Evolutionary conservation across 2,797 vertebrate species (phyloP), one percentile per base, ranked within the genome.

Genomic region (Pygocentrus nattereri): DNA sequence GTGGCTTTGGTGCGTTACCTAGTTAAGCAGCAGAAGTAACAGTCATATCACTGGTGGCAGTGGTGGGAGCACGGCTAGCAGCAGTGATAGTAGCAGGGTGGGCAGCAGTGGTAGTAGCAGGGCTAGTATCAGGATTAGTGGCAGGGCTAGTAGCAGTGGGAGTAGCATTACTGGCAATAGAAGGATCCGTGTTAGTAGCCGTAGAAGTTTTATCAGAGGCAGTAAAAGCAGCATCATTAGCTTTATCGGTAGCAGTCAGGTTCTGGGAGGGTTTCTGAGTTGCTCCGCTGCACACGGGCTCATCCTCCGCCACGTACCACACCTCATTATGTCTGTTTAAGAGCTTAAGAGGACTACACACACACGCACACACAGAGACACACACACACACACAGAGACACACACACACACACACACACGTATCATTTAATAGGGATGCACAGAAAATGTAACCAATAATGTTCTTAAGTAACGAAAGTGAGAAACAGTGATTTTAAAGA

Each of bases 241-340:
- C 2, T 34, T 62, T 65, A 21, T 56, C 59, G 10, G 73, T 47
- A 25, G 64, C 25, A 7, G 25, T 84, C 0, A 81, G 77, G 8
- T 78, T 80, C 19, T 76, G 74, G 0, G 88, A 85, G 85, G 89
- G 90, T 0, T 88, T 69, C 18, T 92, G 85, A 34, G 81, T 85
- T 3, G 91, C 92, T 12, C 91, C 85, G 0, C 82, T 80, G 82
- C 94, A 95, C n/a, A 92, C 88, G 0, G 88, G 88, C 69, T 91
- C 88, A 1, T 91, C 93, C 54, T 93, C 90, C 0, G 91, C 87
- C 49, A 95, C 78, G 1, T 94, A 96, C 94, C 95, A 96, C 69
- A 96, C 92, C 89, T 96, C 95, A 38, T 95, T 96, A 88, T 95
- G 94, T 68, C 94, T 91, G 90, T 94, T 92, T 82, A 94, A 2